Evolutionary conservation across 2,113 vertebrate species (phyloP).

Genomic region (Scatophagus argus): DNA sequence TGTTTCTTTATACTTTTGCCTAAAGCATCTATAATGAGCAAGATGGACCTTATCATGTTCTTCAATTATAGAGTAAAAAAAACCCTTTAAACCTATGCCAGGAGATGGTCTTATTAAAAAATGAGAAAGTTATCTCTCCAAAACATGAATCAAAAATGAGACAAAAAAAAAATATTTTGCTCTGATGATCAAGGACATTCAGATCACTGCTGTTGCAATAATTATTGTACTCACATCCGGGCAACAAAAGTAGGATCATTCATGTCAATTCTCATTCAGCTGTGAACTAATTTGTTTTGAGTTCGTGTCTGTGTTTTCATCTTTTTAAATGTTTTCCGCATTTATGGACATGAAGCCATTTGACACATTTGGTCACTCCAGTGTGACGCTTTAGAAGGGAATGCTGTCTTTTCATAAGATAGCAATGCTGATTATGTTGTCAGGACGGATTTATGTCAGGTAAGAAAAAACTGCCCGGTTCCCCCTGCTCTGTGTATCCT

Average conservation of each 20-base stretch:
- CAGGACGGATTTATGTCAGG: slow-evolving; percentile 52
- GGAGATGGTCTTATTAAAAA: slow-evolving; percentile 62
- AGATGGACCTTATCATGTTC: slow-evolving; percentile 71
- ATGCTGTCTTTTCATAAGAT: slow-evolving; percentile 58
- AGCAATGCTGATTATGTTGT: slow-evolving; percentile 65
- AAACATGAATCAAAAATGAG: slow-evolving; percentile 72
- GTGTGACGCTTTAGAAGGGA: slow-evolving; percentile 36
- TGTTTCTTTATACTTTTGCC: slow-evolving; percentile 74
- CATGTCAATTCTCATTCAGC: slow-evolving; percentile 13
- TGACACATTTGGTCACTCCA: slow-evolving; percentile 48
- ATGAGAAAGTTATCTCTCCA: slow-evolving; percentile 73
- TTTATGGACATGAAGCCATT: slow-evolving; percentile 41
- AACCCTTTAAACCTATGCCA: slow-evolving; percentile 71
- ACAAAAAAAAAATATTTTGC: slow-evolving; percentile 44
- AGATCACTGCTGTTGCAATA: slow-evolving; percentile 40
- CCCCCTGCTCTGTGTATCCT: slow-evolving; percentile 36
- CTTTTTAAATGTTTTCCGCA: slow-evolving; percentile 41
- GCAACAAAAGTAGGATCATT: slow-evolving; percentile 25
- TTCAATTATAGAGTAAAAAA: slow-evolving; percentile 38
- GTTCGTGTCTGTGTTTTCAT: slow-evolving; percentile 44
- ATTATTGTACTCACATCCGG: slow-evolving; percentile 32
- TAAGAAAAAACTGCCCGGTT: slow-evolving; percentile 22
- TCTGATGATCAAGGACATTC: slow-evolving; percentile 53
- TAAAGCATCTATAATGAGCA: slow-evolving; percentile 79
- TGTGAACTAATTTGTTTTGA: slow-evolving; percentile 38